Base-by-base conservation (phyloP, 2,888 invertebrate genomes). In the Platycheirus albimanus region DNA sequence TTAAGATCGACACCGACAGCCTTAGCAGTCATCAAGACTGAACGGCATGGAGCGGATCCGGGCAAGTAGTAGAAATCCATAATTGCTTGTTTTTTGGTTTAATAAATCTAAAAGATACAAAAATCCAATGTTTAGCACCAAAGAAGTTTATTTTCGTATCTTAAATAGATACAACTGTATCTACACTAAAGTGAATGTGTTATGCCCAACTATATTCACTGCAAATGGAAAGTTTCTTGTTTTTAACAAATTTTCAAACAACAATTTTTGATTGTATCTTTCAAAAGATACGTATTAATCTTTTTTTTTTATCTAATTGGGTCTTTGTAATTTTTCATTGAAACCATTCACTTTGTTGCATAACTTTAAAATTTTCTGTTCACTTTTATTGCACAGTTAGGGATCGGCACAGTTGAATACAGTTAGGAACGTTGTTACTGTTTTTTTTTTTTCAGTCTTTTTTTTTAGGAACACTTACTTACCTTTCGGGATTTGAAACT, bases 31-130 rank as follows among this genome's bases (percentile, higher is more conserved):
- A 95, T 91, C 61, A 93, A 90, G 24, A 94, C 94, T 3, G 93
- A 89, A 61, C 95, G 92, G 91, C 94, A 95, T 66, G 95, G 95
- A 0, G 93, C 89, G 78, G 94, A 95, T 87, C 93, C 93, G 38
- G 93, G 92, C 74, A 92, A 87, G 87, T 94, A 93, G 90, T 95
- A 95, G 77, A 94, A 92, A 89, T 95, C 94, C 88, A 94, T 90
- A 30, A 83, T 86, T 64, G 47, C 49, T 54, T 4, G 13, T 30
- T 28, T 36, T 72, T 67, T 41, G 15, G 15, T 63, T 74, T 58
- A 43, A 20, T 13, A 58, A 77, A 58, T 64, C 28, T 41, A 38
- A 17, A 63, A 70, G 17, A 51, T 13, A 45, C 49, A n/a, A 45
- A 30, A 11, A 19, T 24, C 3, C 24, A 6, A 11, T 17, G 2